Percentiles rank a stretch among this genome's conserved stretches.
phyloP scores from a whole-genome alignment of 2,113 vertebrate species.

The Lipophrys pholis region DNA sequence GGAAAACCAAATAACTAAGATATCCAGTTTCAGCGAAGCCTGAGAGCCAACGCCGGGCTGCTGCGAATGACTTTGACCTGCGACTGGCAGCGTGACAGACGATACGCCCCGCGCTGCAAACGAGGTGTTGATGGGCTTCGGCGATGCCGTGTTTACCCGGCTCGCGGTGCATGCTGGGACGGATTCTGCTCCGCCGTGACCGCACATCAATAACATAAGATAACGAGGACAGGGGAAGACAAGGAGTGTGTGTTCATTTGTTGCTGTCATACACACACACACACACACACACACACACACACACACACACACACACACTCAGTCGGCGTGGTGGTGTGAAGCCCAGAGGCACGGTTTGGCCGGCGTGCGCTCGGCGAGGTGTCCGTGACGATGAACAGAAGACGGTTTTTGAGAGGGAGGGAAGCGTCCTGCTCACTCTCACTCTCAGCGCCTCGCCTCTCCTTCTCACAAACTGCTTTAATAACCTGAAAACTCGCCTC shows the following conservation, averaged over 20 bases:
- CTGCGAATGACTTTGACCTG: conserved; percentile 50
- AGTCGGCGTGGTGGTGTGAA: background rate
- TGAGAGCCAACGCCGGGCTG: too few species aligned
- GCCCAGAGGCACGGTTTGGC: conserved; percentile 21
- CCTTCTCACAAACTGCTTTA: conserved; percentile 42
- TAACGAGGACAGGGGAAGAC: conserved; percentile 27
- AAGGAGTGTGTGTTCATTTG: conserved; percentile 18
- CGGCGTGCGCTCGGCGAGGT: conserved; percentile 72
- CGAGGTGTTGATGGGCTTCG: conserved; percentile 58
- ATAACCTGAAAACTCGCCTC: conserved; percentile 40
- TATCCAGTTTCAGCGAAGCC: too few species aligned
- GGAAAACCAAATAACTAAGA: too few species aligned
- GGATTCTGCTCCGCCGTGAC: conserved; percentile 12
- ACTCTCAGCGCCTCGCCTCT: conserved; percentile 13
- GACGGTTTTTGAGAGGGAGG: conserved; percentile 32
- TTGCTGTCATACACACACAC: conserved; percentile 19
- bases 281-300: conserved; percentile 1
- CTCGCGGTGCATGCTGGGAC: conserved; percentile 13
- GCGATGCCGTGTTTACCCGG: conserved; percentile 9
- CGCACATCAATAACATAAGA: conserved; percentile 40
- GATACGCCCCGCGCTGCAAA: conserved; percentile 40
- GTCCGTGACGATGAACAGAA: conserved; percentile 76
- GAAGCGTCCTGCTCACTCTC: conserved; percentile 39
- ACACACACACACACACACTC: background rate
- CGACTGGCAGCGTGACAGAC: conserved; percentile 25